Base-by-base conservation (phyloP, 2,113 vertebrate genomes). In the Platichthys stellatus region DNA sequence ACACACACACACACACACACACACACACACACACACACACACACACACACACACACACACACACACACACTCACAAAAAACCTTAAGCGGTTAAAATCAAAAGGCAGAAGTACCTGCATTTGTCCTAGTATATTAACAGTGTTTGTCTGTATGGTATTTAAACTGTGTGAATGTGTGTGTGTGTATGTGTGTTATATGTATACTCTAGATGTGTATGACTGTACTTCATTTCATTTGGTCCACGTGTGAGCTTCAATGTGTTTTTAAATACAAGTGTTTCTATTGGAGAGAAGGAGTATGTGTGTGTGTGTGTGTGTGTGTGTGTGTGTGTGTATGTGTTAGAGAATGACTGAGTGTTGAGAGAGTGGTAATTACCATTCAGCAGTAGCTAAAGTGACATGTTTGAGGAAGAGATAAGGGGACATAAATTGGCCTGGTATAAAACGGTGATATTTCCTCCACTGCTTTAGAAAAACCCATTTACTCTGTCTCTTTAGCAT, bases 321-420 rank as follows among this genome's bases (percentile, higher is more conserved):
- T 58, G 56, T 62, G 62, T 65, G 51, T 64, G 57, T 81, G 74
- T 69, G 82, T 76, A 63, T 69, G 78, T 69, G 68, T 68, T 65
- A 31, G 82, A 64, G 85, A 86, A 75, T 86, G 85, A 88, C 83
- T 87, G 85, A 86, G 88, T 89, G 88, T 88, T 89, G 87, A 88
- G 90, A 86, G 91, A 90, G 81, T 93, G 94, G 95, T 98, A 99
- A 99, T 99, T 98, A 98, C 97, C 95, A 96, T 94, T 95, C 96
- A 95, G 96, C 95, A 96, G 96, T 96, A 98, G 97, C 97, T 96
- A 96, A 98, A 99, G 96, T 98, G 98, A 98, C 97, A 99, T 96
- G 96, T 99, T 97, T 98, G 97, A 98, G 96, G 96, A 98, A 97
- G 96, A 97, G 97, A 98, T 99, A 97, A 99, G 98, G 98, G 96